Evolutionary conservation across 2,797 vertebrate species (phyloP), one percentile per base, ranked within the genome.

Genomic region (Lagocephalus sceleratus): DNA sequence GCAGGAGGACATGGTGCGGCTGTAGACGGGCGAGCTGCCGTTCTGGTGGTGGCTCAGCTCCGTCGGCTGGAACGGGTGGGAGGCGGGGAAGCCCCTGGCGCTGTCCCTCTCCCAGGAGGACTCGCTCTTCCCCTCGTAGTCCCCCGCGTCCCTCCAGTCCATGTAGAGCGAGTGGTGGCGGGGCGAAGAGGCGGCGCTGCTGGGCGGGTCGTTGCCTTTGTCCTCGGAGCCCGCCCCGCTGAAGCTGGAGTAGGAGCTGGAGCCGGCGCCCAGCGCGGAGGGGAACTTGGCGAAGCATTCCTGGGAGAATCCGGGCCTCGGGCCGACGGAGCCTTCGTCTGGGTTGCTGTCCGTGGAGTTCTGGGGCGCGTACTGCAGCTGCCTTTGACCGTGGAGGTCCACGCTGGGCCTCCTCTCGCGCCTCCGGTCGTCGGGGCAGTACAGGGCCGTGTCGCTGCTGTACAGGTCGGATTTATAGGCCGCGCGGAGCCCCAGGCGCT

Each of bases 181-280:
- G 0, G 95, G 94, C 16, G 95, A 94, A 4, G 94, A 94, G n/a
- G 95, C 89, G 0, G 92, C 92, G 68, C 94, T 91, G 82, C 95
- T 93, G 48, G 93, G 94, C 5, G 91, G 91, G 0, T 91, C 88
- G 0, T 87, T 85, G 47, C 82, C 94, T 88, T 98, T 96, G 81
- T 98, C 96, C 71, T 97, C 95, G 0, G 95, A 97, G 0, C 93
- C 94, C 23, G 87, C 94, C 25, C 89, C 94, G 0, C 95, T 99
- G 86, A 98, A 97, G 85, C 96, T 99, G 46, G 95, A 98, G 73
- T 98, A 99, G 52, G 95, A 95, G 86, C 95, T 98, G 69, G 95
- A 97, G 2, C 93, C 94, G 0, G 91, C 93, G 0, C 92, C 93
- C 63, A 95, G 82, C 0, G 94, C 91, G 68, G 90, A 85, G 3